phyloP scores from a whole-genome alignment of 2,888 invertebrate species.

The Plebejus argus region DNA sequence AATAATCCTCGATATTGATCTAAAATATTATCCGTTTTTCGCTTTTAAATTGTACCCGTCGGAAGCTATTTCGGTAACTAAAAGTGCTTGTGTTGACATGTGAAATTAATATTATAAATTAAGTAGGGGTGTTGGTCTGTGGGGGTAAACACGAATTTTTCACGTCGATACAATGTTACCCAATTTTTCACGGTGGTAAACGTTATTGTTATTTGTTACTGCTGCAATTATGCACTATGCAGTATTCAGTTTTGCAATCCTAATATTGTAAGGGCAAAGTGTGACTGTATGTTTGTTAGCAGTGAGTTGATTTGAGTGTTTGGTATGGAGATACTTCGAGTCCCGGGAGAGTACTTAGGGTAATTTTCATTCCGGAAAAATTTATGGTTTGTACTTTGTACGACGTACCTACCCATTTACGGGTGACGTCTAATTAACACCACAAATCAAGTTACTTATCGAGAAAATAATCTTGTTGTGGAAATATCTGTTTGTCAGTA shows the following conservation, averaged over 20 bases:
- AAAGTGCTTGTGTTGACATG: slow-evolving; percentile 70
- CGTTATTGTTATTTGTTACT: not conserved
- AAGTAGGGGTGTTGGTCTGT: slow-evolving; percentile 50
- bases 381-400: no score
- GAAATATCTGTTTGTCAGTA: no score
- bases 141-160: slow-evolving; percentile 43
- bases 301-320: no score
- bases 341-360: no score
- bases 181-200: slow-evolving; percentile 2
- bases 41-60: slow-evolving; percentile 47
- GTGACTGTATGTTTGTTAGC: no score
- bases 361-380: no score
- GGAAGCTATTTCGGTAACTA: slow-evolving; percentile 52
- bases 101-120: slow-evolving; percentile 70
- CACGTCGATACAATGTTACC: not conserved
- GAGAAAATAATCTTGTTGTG: no score
- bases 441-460: no score
- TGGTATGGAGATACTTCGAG: no score
- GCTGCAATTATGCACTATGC: not conserved
- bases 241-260: not conserved
- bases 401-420: no score
- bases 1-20: not conserved
- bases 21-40: slow-evolving; percentile 29
- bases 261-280: no score
- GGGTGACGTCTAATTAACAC: no score